phyloP scores from a whole-genome alignment of 2,113 vertebrate species.

The Typhlomys cinereus region DNA sequence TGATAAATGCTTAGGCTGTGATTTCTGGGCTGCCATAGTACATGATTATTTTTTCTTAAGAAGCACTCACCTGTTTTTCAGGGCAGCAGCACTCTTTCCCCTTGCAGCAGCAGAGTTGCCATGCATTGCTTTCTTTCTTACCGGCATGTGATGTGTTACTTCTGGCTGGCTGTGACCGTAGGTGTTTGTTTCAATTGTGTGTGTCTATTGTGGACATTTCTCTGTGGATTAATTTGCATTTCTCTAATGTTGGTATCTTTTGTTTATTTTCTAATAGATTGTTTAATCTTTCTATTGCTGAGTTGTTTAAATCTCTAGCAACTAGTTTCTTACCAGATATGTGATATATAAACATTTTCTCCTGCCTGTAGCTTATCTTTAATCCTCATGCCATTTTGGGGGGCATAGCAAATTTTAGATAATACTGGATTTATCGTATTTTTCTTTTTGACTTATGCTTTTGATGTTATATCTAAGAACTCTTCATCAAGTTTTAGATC shows the following conservation, averaged over 20 bases:
- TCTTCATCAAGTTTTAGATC: no score
- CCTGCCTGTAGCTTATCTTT: background rate
- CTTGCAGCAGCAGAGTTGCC: background rate
- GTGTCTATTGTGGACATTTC: background rate
- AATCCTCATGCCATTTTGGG: no score
- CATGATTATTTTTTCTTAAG: no score
- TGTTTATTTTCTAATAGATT: background rate
- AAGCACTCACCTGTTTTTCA: no score
- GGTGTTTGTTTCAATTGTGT: background rate
- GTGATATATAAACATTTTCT: background rate
- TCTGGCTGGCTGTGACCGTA: background rate
- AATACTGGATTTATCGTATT: no score
- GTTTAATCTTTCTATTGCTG: slow-evolving; percentile 1
- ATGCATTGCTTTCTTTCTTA: background rate
- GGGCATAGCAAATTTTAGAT: no score
- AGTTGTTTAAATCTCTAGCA: background rate
- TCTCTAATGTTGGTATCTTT: slow-evolving; percentile 20
- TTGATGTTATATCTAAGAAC: no score
- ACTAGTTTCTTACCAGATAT: slow-evolving; percentile 4
- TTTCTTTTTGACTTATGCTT: no score
- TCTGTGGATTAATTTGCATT: background rate
- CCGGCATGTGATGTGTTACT: background rate
- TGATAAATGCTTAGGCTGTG: background rate
- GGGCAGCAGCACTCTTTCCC: background rate
- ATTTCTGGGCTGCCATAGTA: background rate